These are phyloP conservation scores for Sphaeramia orbicularis DNA, from an alignment of 2,797 vertebrate genomes.

Conservation along the genomic window DNA sequence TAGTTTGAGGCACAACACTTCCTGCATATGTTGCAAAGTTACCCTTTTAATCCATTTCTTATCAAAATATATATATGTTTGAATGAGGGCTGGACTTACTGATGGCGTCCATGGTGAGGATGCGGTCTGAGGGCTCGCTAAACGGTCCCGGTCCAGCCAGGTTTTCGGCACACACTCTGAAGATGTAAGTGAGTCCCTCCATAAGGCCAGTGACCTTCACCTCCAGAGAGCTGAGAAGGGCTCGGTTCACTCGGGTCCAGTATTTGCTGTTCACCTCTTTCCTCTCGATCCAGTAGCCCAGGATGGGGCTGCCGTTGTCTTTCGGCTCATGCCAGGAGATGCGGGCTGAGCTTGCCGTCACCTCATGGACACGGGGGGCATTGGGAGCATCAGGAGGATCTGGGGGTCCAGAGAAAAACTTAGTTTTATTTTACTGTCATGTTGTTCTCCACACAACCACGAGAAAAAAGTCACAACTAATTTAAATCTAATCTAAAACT, in stretches of 20 bases:
- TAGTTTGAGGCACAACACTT: no score
- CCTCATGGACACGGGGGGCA: conserved; percentile 93
- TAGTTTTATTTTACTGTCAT: neutral
- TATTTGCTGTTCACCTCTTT: conserved; percentile 98
- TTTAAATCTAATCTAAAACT: neutral
- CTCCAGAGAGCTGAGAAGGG: conserved; percentile 90
- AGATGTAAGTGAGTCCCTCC: conserved; percentile 96
- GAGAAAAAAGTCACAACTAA: neutral
- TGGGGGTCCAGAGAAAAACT: conserved; percentile 51
- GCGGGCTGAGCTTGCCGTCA: conserved; percentile 89
- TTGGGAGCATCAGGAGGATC: conserved; percentile 97
- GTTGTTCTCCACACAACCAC: neutral
- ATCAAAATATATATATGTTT: no score
- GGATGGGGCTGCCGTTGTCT: conserved; percentile 97
- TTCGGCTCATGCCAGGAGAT: conserved; percentile 99
- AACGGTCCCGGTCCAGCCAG: conserved; percentile 97
- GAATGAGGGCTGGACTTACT: conserved; percentile 84
- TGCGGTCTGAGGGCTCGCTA: conserved; percentile 95
- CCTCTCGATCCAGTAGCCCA: conserved; percentile 98
- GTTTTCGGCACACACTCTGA: conserved; percentile 98
- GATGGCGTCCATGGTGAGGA: conserved; percentile 91
- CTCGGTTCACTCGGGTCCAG: conserved; percentile 95
- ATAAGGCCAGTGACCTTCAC: conserved; percentile 90
- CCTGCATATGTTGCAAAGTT: no score
- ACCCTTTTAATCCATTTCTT: no score